Base-by-base conservation (phyloP, 2,888 invertebrate genomes). In the Druceiella hillmani region DNA sequence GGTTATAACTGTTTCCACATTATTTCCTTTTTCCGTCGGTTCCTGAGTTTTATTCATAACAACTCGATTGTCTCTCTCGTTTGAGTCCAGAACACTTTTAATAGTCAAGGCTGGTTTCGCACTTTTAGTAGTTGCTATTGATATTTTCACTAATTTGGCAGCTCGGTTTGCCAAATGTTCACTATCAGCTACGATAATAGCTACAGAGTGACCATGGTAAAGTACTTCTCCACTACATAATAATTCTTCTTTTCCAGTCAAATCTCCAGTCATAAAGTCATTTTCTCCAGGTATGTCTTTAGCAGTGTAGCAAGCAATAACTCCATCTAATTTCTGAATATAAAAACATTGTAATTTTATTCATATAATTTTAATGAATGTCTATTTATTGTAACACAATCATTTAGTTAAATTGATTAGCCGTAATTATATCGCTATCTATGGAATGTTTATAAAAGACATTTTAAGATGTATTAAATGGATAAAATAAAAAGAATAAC, bases 201-300 rank as follows among this genome's bases (percentile, higher is more conserved):
- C 91, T 3, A 88, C 53, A 0, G 88, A 80, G 52, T 91, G 90
- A 0, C 84, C 81, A 43, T 81, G 76, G 55, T 76, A 87, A 9
- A 62, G 55, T 0, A 86, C 51, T 2, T 62, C 59, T 6, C 69
- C 74, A 36, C 67, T 67, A 30, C 75, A 76, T 25, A 78, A 61
- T 11, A 78, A 58, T 49, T 76, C 74, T 51, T 78, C 77, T 4
- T 52, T n/a, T n/a, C n/a, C n/a, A 3, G 58, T 70, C 0, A 64
- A 54, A 2, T 56, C 54, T 2, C 46, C 43, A 1, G 71, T 59
- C 3, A 71, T 69, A 50, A 77, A 81, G 12, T 61, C 58, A 56
- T 88, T 87, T 38, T 60, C 63, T 1, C 86, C 86, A 0, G 85
- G 85, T 27, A 87, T 77, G 51, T 86, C 84, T 52, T 76, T 74